phyloP scores from a whole-genome alignment of 2,113 vertebrate species.

The Sylvietta virens region DNA sequence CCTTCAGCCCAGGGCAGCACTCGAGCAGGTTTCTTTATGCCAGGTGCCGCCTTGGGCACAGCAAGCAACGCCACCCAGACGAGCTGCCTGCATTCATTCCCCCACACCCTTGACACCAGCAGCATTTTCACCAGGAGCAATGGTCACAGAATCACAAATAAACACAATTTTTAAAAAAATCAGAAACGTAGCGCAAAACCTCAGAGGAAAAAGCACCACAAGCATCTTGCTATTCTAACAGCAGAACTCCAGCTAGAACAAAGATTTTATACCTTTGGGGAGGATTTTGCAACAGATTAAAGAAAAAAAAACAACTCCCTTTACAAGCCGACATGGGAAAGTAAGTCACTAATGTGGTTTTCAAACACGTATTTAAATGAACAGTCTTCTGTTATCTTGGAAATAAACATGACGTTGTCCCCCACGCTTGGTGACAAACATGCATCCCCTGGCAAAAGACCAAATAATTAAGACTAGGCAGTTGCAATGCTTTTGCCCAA shows the following conservation, averaged over 20 bases:
- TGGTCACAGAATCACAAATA: not conserved
- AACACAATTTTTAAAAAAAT: not conserved
- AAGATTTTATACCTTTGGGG: not conserved
- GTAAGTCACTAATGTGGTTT: not conserved
- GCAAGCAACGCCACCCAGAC: not conserved
- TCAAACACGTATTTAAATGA: not conserved
- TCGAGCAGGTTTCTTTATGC: rapidly evolving
- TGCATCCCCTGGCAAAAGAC: not conserved
- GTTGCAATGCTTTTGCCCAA: not conserved
- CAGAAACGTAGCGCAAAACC: not conserved
- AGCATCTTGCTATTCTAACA: not conserved
- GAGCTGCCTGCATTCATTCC: not conserved
- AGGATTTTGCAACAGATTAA: not conserved
- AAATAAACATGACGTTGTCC: not conserved
- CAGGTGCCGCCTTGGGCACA: not conserved
- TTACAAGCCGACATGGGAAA: not conserved
- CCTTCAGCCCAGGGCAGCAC: not conserved
- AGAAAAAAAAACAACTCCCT: not conserved
- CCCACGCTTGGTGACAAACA: not conserved
- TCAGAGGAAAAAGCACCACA: not conserved
- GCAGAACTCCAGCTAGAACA: not conserved
- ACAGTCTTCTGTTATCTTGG: not conserved
- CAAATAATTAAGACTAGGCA: not conserved
- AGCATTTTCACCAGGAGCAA: not conserved
- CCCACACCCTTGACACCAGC: not conserved